phyloP scores from a whole-genome alignment of 1,140 invertebrate species.

The Eupristina koningsbergeri region DNA sequence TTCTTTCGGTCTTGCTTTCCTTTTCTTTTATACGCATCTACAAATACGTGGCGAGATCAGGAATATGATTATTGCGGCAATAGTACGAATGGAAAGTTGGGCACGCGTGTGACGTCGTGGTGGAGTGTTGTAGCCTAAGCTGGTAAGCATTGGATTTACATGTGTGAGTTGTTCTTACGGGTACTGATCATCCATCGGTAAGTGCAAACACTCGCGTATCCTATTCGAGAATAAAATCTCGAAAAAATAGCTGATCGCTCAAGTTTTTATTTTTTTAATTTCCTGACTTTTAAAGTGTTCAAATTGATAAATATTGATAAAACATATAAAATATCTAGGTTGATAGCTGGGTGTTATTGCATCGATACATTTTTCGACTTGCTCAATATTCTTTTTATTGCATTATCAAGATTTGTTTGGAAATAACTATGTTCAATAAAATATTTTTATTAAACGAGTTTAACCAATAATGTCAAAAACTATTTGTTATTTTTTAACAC shows the following conservation, averaged over 20 bases:
- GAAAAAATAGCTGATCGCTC: not conserved
- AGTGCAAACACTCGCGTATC: constrained; percentile 19
- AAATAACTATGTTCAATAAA: too few relatives aligned
- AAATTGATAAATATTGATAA: too few relatives aligned
- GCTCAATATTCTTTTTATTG: too few relatives aligned
- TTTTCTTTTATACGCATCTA: not conserved
- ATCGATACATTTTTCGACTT: too few relatives aligned
- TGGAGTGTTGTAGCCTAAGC: not conserved
- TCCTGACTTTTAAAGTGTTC: too few relatives aligned
- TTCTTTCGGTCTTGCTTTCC: not conserved
- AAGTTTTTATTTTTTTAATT: too few relatives aligned
- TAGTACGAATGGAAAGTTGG: not conserved
- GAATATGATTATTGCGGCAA: constrained; percentile 33
- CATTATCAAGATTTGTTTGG: too few relatives aligned
- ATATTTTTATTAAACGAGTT: too few relatives aligned
- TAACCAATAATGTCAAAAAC: too few relatives aligned
- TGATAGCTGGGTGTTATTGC: too few relatives aligned
- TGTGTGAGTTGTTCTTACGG: not conserved
- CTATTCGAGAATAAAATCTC: not conserved
- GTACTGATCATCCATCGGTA: not conserved
- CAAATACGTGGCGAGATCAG: not conserved
- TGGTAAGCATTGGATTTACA: not conserved
- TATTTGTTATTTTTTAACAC: too few relatives aligned
- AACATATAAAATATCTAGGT: too few relatives aligned
- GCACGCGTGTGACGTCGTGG: not conserved